Evolutionary conservation across 2,113 vertebrate genomes (phyloP).

Genomic region (Microtus richardsoni): DNA sequence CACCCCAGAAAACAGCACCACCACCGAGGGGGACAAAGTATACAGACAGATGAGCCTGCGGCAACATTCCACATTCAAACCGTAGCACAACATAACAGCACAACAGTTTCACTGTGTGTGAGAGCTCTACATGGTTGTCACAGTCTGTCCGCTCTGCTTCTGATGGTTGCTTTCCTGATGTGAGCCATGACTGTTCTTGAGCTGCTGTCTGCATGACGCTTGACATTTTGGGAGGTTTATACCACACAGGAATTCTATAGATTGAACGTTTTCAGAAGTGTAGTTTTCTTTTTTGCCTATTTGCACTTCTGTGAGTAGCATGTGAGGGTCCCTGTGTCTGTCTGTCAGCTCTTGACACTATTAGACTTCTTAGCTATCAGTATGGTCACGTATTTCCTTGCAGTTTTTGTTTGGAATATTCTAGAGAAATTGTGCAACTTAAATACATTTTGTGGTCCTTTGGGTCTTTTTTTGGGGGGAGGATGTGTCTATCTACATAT

Average conservation of each 20-base stretch:
- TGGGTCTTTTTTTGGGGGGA: neutral
- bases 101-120: neutral
- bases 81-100: neutral
- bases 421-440: neutral
- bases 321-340: neutral
- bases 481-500: neutral
- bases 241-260: neutral
- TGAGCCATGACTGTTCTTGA: neutral
- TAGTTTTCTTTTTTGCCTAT: neutral
- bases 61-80: neutral
- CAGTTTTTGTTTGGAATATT: slow-evolving; percentile 9
- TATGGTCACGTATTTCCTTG: neutral
- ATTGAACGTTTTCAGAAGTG: neutral
- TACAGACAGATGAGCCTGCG: neutral
- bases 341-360: neutral
- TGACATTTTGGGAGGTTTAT: neutral
- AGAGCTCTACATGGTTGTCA: neutral
- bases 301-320: neutral
- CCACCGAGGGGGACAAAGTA: too few relatives aligned
- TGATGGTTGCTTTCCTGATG: neutral
- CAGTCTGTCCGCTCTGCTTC: too few relatives aligned
- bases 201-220: neutral
- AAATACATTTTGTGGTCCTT: neutral
- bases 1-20: too few relatives aligned
- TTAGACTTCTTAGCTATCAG: neutral